A percentile compares a stretch with the other conserved stretches of the same genome.
These are phyloP conservation scores for Pollimyrus isidori DNA, from an alignment of 2,113 vertebrate species.

Conservation along the genomic window DNA sequence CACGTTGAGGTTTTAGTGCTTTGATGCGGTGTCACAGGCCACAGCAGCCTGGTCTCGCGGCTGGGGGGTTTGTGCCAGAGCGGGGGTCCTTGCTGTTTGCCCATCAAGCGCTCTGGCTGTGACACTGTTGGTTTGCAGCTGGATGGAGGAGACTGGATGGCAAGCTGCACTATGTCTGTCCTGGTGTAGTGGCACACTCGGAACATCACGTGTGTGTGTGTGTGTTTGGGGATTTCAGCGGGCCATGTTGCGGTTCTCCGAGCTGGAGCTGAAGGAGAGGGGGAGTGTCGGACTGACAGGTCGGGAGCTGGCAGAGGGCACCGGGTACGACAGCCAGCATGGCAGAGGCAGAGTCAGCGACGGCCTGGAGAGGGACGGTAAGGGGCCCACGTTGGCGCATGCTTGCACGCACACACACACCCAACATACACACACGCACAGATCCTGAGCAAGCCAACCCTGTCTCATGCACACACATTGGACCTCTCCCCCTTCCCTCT, in stretches of 20 bases:
- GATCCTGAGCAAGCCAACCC: slow-evolving; percentile 37
- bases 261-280: slow-evolving; percentile 95
- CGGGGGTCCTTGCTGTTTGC: not conserved
- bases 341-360: slow-evolving; percentile 47
- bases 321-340: slow-evolving; percentile 78
- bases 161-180: not conserved
- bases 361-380: slow-evolving; percentile 53
- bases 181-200: slow-evolving; percentile 22
- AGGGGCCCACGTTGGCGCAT: slow-evolving; percentile 25
- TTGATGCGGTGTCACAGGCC: not conserved
- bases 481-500: not conserved
- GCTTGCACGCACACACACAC: slow-evolving; percentile 23
- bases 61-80: not conserved
- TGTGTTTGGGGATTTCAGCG: slow-evolving; percentile 64
- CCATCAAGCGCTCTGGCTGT: not conserved
- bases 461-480: slow-evolving; percentile 31
- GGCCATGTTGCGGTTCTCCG: slow-evolving; percentile 98
- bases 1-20: slow-evolving; percentile 21
- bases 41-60: not conserved
- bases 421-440: slow-evolving; percentile 16
- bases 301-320: slow-evolving; percentile 78
- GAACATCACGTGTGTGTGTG: slow-evolving; percentile 57
- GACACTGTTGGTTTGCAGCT: not conserved
- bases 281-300: slow-evolving; percentile 75
- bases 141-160: not conserved